These are phyloP conservation scores for Orius insidiosus DNA, from an alignment of 1,140 invertebrate species.

Conservation along the genomic window DNA sequence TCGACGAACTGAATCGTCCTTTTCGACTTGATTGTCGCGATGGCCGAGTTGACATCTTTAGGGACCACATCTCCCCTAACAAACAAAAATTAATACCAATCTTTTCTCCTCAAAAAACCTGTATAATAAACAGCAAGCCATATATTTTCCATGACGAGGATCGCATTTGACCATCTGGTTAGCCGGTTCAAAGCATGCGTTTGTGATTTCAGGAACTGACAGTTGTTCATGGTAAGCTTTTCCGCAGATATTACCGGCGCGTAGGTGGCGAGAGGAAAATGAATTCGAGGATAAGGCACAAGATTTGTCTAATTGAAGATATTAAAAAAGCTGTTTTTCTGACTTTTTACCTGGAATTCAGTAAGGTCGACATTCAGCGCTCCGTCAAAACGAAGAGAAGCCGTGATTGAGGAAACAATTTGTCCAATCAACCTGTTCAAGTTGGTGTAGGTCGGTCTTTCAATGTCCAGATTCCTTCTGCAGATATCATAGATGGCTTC, in stretches of 20 bases:
- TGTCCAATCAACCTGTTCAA: slow-evolving; percentile 65
- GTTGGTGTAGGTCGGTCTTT: slow-evolving; percentile 67
- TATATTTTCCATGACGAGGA: slow-evolving; percentile 61
- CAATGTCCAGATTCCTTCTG: slow-evolving; percentile 70
- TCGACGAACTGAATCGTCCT: slow-evolving; percentile 43
- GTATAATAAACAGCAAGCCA: slow-evolving; percentile 55
- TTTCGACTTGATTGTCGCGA: slow-evolving; percentile 60
- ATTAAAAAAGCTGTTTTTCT: no score
- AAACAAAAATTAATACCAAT: slow-evolving; percentile 15
- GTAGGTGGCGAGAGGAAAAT: slow-evolving; percentile 49
- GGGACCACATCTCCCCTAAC: slow-evolving; percentile 51
- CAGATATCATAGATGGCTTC: slow-evolving; percentile 88
- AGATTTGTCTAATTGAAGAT: slow-evolving; percentile 78
- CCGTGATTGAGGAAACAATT: slow-evolving; percentile 71
- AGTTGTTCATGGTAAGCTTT: slow-evolving; percentile 41
- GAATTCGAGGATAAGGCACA: slow-evolving; percentile 69
- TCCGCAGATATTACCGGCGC: slow-evolving; percentile 44
- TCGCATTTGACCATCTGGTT: slow-evolving; percentile 73
- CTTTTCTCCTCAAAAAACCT: not conserved
- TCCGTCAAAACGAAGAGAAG: slow-evolving; percentile 73
- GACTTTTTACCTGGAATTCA: slow-evolving; percentile 56
- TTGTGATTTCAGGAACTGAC: slow-evolving; percentile 45
- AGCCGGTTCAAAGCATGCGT: slow-evolving; percentile 48
- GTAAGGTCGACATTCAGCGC: slow-evolving; percentile 77
- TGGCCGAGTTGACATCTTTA: slow-evolving; percentile 67